phyloP scores from a whole-genome alignment of 2,888 invertebrate species.

The Volucella inanis region DNA sequence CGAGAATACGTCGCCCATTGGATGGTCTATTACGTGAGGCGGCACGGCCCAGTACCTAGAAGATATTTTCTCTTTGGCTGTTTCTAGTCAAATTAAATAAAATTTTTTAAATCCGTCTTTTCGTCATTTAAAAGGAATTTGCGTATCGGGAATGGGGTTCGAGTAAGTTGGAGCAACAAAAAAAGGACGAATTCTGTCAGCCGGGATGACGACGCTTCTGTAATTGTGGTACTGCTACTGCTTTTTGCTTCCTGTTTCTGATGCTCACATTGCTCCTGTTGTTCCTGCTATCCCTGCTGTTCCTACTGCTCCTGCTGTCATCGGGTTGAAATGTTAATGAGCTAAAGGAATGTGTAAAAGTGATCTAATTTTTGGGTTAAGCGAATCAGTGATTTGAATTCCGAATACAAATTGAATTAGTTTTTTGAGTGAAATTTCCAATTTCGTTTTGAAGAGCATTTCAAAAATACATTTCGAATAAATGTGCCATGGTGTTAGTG shows the following conservation, averaged over 20 bases:
- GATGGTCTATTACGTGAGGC: constrained; percentile 61
- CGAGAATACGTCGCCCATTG: constrained; percentile 47
- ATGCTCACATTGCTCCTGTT: no score
- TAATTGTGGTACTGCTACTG: no score
- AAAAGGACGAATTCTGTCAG: constrained; percentile 25
- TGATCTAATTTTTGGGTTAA: constrained; percentile 63
- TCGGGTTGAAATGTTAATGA: constrained; percentile 64
- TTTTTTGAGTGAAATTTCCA: constrained; percentile 33
- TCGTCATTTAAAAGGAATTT: constrained; percentile 27
- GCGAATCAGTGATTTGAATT: constrained; percentile 61
- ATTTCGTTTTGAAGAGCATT: constrained; percentile 7
- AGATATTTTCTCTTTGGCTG: constrained; percentile 55
- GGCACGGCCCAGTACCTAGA: constrained; percentile 19
- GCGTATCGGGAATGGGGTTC: neutral
- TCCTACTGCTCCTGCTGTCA: no score
- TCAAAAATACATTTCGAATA: neutral
- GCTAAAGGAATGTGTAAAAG: constrained; percentile 58
- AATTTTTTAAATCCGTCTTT: constrained; percentile 41
- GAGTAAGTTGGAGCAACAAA: neutral
- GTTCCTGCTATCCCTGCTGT: no score
- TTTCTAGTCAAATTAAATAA: constrained; percentile 56
- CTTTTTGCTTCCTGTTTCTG: no score
- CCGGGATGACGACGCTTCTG: constrained; percentile 29
- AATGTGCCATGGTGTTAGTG: no score
- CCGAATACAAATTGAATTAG: constrained; percentile 50